A percentile compares a stretch with the other conserved stretches of the same genome.
Evolutionary conservation across 2,888 invertebrate species (phyloP).

Genomic region (Crepidodera aurea): DNA sequence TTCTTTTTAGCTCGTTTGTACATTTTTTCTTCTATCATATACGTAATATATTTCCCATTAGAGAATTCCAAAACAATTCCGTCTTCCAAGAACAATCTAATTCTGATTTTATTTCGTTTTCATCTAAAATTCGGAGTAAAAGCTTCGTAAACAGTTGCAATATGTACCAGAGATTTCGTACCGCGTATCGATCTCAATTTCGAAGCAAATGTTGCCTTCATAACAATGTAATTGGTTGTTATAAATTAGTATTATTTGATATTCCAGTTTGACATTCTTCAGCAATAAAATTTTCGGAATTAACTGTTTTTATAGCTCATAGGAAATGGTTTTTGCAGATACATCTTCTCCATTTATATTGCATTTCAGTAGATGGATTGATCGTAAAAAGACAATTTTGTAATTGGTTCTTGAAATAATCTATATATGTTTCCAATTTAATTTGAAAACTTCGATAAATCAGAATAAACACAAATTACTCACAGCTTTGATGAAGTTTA

Average conservation of each 20-base stretch:
- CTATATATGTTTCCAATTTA: too few relatives aligned
- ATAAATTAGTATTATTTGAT: constrained; percentile 11
- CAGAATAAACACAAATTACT: too few relatives aligned
- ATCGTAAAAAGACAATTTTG: not conserved
- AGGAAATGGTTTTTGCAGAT: not conserved
- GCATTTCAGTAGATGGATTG: not conserved
- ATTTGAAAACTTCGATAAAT: too few relatives aligned
- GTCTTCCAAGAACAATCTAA: not conserved
- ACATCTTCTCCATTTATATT: not conserved
- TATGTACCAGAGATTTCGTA: not conserved
- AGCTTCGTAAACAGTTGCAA: constrained; percentile 1
- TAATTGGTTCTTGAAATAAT: not conserved
- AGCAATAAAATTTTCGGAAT: not conserved
- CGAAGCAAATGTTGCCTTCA: not conserved
- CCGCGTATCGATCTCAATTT: not conserved
- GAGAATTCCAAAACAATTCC: too few relatives aligned
- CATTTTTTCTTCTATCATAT: too few relatives aligned
- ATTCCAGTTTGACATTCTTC: not conserved
- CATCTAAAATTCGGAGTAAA: not conserved
- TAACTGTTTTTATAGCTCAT: not conserved
- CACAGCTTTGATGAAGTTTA: too few relatives aligned
- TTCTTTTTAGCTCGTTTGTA: too few relatives aligned
- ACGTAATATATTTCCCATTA: too few relatives aligned
- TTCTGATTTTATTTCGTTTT: not conserved
- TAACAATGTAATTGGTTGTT: constrained; percentile 1